A percentile compares a stretch with the other conserved stretches of the same genome.
Conservation (phyloP, 2,888 invertebrate species). For the Xestia c-nigrum region DNA sequence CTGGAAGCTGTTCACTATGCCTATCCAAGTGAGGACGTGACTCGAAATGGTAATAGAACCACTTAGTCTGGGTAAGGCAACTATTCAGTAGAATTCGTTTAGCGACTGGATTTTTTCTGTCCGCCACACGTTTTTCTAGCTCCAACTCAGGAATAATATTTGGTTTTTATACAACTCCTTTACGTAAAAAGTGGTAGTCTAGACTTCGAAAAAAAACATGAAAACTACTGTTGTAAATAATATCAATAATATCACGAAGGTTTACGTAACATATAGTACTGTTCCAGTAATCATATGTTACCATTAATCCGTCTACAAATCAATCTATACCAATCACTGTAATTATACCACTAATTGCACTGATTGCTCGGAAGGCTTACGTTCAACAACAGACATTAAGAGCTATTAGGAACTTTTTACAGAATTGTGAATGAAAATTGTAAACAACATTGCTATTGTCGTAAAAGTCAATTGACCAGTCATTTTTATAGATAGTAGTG, state of each 20-base stretch:
- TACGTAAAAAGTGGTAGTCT: not conserved
- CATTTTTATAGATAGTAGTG: constrained; percentile 42
- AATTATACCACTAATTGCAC: constrained; percentile 8
- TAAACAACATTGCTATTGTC: constrained; percentile 26
- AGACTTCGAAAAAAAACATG: not conserved
- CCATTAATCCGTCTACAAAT: constrained; percentile 7
- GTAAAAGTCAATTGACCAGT: constrained; percentile 38
- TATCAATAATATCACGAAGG: not conserved
- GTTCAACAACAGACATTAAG: constrained; percentile 9
- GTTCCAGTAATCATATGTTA: not conserved
- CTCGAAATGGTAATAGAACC: constrained; percentile 54
- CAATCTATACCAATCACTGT: constrained; percentile 18
- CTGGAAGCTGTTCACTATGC: constrained; percentile 42
- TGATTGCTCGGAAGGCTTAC: constrained; percentile 9
- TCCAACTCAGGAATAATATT: constrained; percentile 18
- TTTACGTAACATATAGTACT: not conserved
- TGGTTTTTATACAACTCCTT: constrained; percentile 3
- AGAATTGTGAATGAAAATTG: constrained; percentile 36
- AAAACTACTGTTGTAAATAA: not conserved
- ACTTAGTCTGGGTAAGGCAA: constrained; percentile 5
- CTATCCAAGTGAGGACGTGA: constrained; percentile 47
- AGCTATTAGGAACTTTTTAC: constrained; percentile 6
- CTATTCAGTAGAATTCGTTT: constrained; percentile 50
- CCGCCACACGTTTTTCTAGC: constrained; percentile 3
- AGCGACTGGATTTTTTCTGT: constrained; percentile 44